Evolutionary conservation across 2,888 invertebrate genomes (phyloP), one percentile per base, ranked within the genome.

Genomic region (Drosophila pseudotakahashii): DNA sequence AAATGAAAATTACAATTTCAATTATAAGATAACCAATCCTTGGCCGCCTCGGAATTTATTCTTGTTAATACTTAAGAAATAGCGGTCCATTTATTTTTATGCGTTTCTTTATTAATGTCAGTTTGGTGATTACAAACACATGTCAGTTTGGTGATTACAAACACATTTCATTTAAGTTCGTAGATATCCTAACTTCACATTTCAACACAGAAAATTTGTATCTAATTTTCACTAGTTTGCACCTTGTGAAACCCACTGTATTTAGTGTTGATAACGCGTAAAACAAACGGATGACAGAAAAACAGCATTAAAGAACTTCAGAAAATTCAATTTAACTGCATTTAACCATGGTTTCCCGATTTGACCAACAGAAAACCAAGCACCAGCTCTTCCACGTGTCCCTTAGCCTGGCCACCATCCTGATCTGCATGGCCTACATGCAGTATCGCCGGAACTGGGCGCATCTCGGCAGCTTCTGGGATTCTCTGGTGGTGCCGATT

Each of bases 301-400:
- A 16, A 44, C 41, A 30, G 32, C 13, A 45, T 32, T 14, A 16
- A 66, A 45, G 13, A 47, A 47, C 23, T 30, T 36, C 11, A 13
- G 13, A 66, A 66, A 70, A 45, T 19, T 70, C 16, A 45, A 58
- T 70, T 69, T 26, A 14, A 48, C n/a, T 48, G 47, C 48, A 67
- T 71, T 71, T 67, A 66, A 71, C 30, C 36, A 71, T 71, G 70
- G 89, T 82, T 53, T 73, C 78, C 36, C 91, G 90, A 76, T 92
- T 92, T 45, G 92, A 92, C 85, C 90, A 91, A 48, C 89, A 89
- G 54, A 92, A 91, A 75, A 91, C 91, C 45, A 92, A 92, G 62
- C 92, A 92, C 69, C 91, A 92, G 77, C 86, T 92, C 36, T 90
- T 92, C 67, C 91, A 92, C 73, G 79, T 92, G 13, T 91, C 91